phyloP scores from a whole-genome alignment of 2,113 vertebrate species.

The Prietella phreatophila region DNA sequence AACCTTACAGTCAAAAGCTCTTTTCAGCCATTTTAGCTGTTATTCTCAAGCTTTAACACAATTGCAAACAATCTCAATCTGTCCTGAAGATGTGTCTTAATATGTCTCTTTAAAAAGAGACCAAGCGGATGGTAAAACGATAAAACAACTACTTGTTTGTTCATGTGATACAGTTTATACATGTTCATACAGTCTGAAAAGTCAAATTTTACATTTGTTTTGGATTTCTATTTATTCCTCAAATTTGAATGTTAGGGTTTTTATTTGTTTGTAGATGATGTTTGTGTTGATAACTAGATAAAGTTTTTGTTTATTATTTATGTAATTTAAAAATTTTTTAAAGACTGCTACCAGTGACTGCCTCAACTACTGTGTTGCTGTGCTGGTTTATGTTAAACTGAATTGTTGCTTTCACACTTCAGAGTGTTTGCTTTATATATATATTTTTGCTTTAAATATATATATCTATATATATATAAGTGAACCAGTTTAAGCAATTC shows the following conservation, averaged over 20 bases:
- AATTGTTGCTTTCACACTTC: not conserved
- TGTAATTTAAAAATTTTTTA: conserved; percentile 39
- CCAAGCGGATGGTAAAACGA: not conserved
- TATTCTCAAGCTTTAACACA: not conserved
- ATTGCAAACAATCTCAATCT: not conserved
- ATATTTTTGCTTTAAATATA: too few species aligned
- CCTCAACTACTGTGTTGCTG: conserved; percentile 20
- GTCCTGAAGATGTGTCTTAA: not conserved
- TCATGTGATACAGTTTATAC: not conserved
- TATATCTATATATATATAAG: too few species aligned
- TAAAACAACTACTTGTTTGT: not conserved
- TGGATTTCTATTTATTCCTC: conserved; percentile 24
- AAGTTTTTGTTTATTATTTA: conserved; percentile 31
- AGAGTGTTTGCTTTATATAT: not conserved
- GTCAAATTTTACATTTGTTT: conserved; percentile 12
- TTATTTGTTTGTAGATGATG: not conserved
- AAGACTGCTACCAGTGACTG: conserved; percentile 12
- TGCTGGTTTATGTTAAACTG: conserved; percentile 31
- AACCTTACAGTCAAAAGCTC: not conserved
- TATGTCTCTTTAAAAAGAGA: not conserved
- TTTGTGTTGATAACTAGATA: conserved; percentile 1
- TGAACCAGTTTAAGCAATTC: not conserved
- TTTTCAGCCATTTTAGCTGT: not conserved
- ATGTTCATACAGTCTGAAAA: not conserved
- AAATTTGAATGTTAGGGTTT: not conserved